Evolutionary conservation across 2,797 vertebrate species (phyloP), one percentile per base, ranked within the genome.

Genomic region (Sebastes ruberrimus): DNA sequence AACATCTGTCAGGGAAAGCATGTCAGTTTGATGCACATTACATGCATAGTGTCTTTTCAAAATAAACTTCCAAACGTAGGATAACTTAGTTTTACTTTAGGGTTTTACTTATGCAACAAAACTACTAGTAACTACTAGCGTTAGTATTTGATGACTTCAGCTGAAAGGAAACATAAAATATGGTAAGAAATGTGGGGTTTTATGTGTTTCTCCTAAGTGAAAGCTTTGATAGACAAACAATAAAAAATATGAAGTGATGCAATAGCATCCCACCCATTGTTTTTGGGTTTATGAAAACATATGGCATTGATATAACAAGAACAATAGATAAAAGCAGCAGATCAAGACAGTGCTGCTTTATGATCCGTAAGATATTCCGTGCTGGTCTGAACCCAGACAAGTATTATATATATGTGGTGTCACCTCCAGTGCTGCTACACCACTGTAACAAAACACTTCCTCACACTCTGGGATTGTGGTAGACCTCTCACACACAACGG

Each of bases 391-490:
- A 61, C 28, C 23, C 11, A 59, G 71, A 23, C 30, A 25, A 62
- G 33, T 53, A 55, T 5, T 25, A 23, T 61, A 59, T 49, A 61
- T 82, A 59, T 73, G 60, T 20, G 56, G 77, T 56, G 59, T 85
- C 74, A 87, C 57, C 23, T 72, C 35, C 33, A 79, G 38, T 10
- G 14, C 42, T 11, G 53, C 46, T 22, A 20, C 46, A 64, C 33
- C n/a, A 20, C 49, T 68, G 60, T 10, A 72, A 73, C 53, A 75
- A 38, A 71, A 74, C 63, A 49, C 46, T 68, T 62, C 56, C 71
- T 82, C 76, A 64, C 83, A 80, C 80, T 53, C 30, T 78, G 67
- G 49, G 35, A 49, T 63, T 74, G 66, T n/a, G 61, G 42, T 67
- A 14, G 67, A 55, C 38, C 59, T 22, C 25, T 77, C 18, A 6